phyloP scores from a whole-genome alignment of 35 echinoderm and acorn worm genomes.

The Diadema setosum region DNA sequence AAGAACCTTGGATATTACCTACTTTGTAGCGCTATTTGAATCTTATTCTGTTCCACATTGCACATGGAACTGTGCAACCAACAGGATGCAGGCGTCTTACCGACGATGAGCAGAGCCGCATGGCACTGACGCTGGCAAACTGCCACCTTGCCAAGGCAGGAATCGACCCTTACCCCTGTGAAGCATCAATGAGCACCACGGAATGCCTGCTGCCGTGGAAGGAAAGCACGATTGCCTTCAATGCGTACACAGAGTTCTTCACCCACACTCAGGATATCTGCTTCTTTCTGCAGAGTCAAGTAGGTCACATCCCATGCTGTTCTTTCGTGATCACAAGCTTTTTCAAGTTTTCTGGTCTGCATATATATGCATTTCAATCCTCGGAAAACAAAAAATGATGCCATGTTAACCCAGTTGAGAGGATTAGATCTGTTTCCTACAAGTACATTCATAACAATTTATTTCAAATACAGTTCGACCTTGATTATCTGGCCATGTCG shows the following conservation, averaged over 20 bases:
- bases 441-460: no score
- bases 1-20: no score
- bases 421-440: no score
- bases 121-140: slow-evolving; percentile 83
- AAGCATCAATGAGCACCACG: neutral
- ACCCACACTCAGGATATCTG: slow-evolving; percentile 99
- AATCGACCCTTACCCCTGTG: slow-evolving; percentile 49
- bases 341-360: neutral
- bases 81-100: slow-evolving; percentile 83
- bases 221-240: slow-evolving; percentile 53
- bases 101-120: slow-evolving; percentile 92
- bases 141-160: slow-evolving; percentile 92
- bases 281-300: slow-evolving; percentile 94
- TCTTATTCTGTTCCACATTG: no score
- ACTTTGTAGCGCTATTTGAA: no score
- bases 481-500: no score
- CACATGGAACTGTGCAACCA: no score
- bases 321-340: neutral
- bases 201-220: slow-evolving; percentile 44
- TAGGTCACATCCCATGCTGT: neutral
- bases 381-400: no score
- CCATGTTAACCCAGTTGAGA: no score
- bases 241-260: slow-evolving; percentile 96
- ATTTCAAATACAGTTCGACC: no score
- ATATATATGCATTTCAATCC: no score